Evolutionary conservation across 1,140 invertebrate species (phyloP), one percentile per base, ranked within the genome.

Genomic region (Stegodyphus dumicola): DNA sequence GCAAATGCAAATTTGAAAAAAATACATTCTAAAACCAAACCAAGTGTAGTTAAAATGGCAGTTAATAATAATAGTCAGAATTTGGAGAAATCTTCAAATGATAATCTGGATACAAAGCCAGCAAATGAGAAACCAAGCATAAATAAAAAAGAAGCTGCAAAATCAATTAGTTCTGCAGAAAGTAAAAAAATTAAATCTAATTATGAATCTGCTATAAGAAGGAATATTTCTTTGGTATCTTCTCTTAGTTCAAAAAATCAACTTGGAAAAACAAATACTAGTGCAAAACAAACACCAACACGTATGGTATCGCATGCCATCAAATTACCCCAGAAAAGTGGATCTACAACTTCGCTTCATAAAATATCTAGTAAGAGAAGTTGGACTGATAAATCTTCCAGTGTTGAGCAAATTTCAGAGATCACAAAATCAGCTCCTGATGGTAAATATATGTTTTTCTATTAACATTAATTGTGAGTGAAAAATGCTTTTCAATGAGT

Each of bases 321-420:
- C 11, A 84, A 69, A 56, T 11, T 77, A 10, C 13, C 79, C 6
- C 70, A 83, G 48, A 84, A 84, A 33, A 84, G 74, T 60, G 81
- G 73, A 7, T 84, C 81, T 17, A 84, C 76, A 73, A 53, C 73
- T 7, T 84, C 81, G n/a, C 52, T 84, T 9, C 15, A 84, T 70
- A 67, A 76, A 49, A 64, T 71, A 5, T 33, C 49, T 11, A 6
- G 6, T 10, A n/a, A 49, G n/a, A n/a, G 17, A 52, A 76, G 54
- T 48, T 76, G 17, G 52, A 48, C 52, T 69, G 60, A n/a, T 18
- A 84, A 84, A 70, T 48, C 81, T 67, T 75, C 49, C 6, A 84
- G 81, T 76, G 81, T 84, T 4, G 81, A 84, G 48, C 74, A 84
- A 33, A 84, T 84, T 69, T 73, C 81, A 6, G 81, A 84, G 56